Conservation (phyloP, 37 sponge, comb jelly and placozoan species). For the Petrosia ficiformis region DNA sequence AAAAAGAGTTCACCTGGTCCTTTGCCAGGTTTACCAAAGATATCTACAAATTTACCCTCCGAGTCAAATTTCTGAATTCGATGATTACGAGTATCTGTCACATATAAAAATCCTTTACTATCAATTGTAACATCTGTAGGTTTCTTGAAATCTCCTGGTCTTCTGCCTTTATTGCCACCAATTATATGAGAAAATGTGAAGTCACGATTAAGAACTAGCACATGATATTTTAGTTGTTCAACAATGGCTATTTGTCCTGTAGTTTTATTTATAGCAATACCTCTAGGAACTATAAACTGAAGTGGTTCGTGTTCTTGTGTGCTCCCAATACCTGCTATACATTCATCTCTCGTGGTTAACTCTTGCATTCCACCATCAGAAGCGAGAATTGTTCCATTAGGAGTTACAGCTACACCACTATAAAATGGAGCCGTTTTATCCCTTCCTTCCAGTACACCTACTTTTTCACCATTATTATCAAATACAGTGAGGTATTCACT, state of each 20-base stretch:
- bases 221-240: conserved; percentile 43
- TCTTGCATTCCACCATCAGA: conserved; percentile 9
- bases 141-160: conserved; percentile 45
- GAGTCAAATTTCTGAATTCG: too few species aligned
- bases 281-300: conserved; percentile 35
- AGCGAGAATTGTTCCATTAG: neutral
- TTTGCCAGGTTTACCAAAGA: too few species aligned
- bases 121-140: conserved; percentile 45
- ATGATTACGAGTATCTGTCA: conserved; percentile 47
- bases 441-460: neutral
- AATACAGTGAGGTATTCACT: conserved; percentile 22
- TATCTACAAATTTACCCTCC: too few species aligned
- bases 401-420: conserved; percentile 6
- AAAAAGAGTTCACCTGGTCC: too few species aligned
- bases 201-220: conserved; percentile 50
- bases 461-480: conserved; percentile 12
- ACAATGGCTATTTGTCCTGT: conserved; percentile 38
- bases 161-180: conserved; percentile 31
- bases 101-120: too few species aligned
- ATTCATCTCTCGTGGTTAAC: conserved; percentile 49
- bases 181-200: conserved; percentile 39
- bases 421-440: too few species aligned
- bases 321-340: conserved; percentile 21
- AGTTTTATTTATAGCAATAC: conserved; percentile 32
- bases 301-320: conserved; percentile 22